These are phyloP conservation scores for Lasioglossum figueresi DNA, from an alignment of 2,888 invertebrate species.

Conservation along the genomic window DNA sequence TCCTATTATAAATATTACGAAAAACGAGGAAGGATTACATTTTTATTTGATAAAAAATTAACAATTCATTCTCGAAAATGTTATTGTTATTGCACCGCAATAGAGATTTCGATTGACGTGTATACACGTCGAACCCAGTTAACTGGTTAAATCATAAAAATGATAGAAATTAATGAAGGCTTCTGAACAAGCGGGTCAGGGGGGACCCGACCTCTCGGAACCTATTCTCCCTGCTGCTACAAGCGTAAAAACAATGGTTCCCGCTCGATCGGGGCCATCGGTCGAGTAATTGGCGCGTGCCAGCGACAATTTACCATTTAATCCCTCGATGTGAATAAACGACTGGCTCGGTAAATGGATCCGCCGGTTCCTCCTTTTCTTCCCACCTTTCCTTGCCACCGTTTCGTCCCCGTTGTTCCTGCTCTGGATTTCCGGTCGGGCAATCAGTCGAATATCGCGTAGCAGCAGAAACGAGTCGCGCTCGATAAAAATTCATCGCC, in stretches of 20 bases:
- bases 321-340: constrained; percentile 63
- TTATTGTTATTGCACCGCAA: no score
- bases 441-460: constrained; percentile 35
- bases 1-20: no score
- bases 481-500: constrained; percentile 41
- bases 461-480: no score
- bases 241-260: constrained; percentile 59
- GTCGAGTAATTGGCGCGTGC: constrained; percentile 52
- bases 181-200: not conserved
- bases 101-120: no score
- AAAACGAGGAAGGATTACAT: no score
- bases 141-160: not conserved
- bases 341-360: constrained; percentile 46
- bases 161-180: not conserved
- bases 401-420: not conserved
- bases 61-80: no score
- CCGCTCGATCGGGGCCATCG: constrained; percentile 8
- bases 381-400: not conserved
- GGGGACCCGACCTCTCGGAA: no score
- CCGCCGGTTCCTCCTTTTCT: not conserved
- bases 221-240: not conserved
- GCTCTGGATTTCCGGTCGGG: constrained; percentile 7
- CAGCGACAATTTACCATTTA: constrained; percentile 61
- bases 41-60: no score
- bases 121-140: no score